phyloP scores from a whole-genome alignment of 53 echinoderm and acorn worm species.

The Patiria pectinifera region DNA sequence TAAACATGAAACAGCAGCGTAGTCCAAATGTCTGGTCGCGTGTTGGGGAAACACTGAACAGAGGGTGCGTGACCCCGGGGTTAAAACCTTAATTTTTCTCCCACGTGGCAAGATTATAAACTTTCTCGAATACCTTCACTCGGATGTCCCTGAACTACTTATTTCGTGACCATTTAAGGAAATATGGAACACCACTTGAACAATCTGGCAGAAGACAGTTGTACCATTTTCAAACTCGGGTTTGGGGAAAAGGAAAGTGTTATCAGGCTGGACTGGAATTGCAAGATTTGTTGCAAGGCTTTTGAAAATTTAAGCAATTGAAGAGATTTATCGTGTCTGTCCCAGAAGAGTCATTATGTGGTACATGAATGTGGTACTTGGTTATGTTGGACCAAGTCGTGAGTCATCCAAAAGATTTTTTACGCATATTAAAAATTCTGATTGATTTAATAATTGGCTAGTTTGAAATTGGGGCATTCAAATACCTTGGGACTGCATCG shows the following conservation, averaged over 20 bases:
- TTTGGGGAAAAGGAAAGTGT: slow-evolving; percentile 22
- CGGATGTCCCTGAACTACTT: slow-evolving; percentile 41
- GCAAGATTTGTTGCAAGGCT: not conserved
- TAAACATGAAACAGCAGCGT: slow-evolving; percentile 43
- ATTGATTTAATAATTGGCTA: no score
- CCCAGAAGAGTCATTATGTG: no score
- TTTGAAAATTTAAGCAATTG: no score
- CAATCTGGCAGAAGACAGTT: not conserved
- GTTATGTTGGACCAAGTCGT: no score
- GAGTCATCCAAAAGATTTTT: no score
- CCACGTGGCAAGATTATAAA: slow-evolving; percentile 56
- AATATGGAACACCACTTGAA: slow-evolving; percentile 36
- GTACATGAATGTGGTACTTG: no score
- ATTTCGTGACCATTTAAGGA: slow-evolving; percentile 61
- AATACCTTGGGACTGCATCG: no score
- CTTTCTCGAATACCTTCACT: slow-evolving; percentile 47
- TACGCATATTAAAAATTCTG: no score
- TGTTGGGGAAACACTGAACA: slow-evolving; percentile 55
- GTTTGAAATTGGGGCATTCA: no score
- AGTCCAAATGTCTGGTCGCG: not conserved
- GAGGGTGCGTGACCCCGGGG: slow-evolving; percentile 57
- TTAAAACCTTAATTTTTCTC: slow-evolving; percentile 63
- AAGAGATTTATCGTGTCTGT: no score
- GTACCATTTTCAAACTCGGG: slow-evolving; percentile 8
- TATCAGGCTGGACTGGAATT: not conserved